Percentiles rank a stretch among this genome's conserved stretches.
phyloP scores from a whole-genome alignment of 2,797 vertebrate genomes.

The Rhinogobio ventralis region DNA sequence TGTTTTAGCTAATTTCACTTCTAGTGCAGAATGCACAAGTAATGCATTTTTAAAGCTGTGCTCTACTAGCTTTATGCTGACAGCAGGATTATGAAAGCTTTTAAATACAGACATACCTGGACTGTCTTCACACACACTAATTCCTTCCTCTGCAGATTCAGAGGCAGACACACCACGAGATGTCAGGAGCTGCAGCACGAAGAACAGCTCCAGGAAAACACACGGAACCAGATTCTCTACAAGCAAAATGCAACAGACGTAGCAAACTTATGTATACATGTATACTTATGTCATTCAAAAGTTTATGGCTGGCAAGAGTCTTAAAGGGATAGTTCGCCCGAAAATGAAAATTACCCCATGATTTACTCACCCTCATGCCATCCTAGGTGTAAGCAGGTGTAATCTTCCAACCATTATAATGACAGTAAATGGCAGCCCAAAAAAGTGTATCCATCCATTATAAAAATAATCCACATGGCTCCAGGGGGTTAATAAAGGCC shows the following conservation, averaged over 20 bases:
- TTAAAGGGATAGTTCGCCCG: neutral
- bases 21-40: neutral
- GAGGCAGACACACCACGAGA: constrained; percentile 78
- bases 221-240: constrained; percentile 96
- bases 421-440: too few relatives aligned
- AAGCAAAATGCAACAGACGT: constrained; percentile 29
- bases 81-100: constrained; percentile 1
- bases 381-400: too few relatives aligned
- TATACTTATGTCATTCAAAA: neutral
- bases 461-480: too few relatives aligned
- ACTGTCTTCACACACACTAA: constrained; percentile 60
- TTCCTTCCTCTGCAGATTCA: constrained; percentile 66
- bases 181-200: constrained; percentile 93
- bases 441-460: too few relatives aligned
- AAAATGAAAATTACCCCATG: too few relatives aligned
- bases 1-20: neutral
- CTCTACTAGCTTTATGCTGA: neutral
- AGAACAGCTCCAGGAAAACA: constrained; percentile 96
- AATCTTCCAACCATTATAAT: too few relatives aligned
- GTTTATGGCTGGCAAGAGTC: neutral
- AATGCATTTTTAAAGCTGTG: constrained; percentile 15
- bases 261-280: neutral
- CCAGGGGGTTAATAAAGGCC: too few relatives aligned
- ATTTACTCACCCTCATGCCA: too few relatives aligned
- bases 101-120: constrained; percentile 65